Percentiles rank a stretch among this genome's conserved stretches.
These are phyloP conservation scores for Apostichopus japonicus DNA, from an alignment of 35 echinoderm and acorn worm genomes.

Conservation along the genomic window DNA sequence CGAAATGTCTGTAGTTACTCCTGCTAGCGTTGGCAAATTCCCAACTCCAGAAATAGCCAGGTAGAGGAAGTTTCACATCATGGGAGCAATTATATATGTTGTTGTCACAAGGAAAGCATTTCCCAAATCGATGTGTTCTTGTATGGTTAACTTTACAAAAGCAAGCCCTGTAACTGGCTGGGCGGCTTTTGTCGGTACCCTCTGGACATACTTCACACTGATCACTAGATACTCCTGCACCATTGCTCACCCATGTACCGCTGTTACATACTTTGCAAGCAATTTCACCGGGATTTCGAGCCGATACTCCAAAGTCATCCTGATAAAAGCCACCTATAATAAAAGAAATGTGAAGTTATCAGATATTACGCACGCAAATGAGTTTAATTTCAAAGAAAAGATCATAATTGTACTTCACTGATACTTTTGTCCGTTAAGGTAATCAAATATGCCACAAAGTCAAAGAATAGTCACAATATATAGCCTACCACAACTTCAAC, in stretches of 20 bases:
- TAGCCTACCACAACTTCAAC: neutral
- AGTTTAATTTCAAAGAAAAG: no score
- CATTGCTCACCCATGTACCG: neutral
- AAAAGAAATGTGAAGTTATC: neutral
- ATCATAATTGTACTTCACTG: no score
- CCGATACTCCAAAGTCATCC: constrained; percentile 4
- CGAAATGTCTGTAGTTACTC: neutral
- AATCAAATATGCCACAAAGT: no score
- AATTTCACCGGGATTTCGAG: neutral
- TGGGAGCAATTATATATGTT: neutral
- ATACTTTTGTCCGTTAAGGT: no score
- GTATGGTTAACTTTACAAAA: constrained; percentile 8
- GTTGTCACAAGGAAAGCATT: neutral
- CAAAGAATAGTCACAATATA: no score
- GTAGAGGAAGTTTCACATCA: neutral
- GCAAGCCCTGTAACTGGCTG: constrained; percentile 6
- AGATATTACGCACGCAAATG: no score
- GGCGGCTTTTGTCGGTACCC: neutral
- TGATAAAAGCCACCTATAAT: constrained; percentile 24
- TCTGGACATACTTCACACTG: constrained; percentile 15
- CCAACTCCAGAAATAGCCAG: constrained; percentile 32
- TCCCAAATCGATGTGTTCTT: neutral
- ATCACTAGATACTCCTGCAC: neutral
- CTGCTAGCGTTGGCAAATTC: neutral
- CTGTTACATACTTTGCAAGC: constrained; percentile 4